Percentiles rank a stretch among this genome's conserved stretches.
These are phyloP conservation scores for Paradisaea rubra DNA, from an alignment of 2,113 vertebrate species.

Conservation along the genomic window DNA sequence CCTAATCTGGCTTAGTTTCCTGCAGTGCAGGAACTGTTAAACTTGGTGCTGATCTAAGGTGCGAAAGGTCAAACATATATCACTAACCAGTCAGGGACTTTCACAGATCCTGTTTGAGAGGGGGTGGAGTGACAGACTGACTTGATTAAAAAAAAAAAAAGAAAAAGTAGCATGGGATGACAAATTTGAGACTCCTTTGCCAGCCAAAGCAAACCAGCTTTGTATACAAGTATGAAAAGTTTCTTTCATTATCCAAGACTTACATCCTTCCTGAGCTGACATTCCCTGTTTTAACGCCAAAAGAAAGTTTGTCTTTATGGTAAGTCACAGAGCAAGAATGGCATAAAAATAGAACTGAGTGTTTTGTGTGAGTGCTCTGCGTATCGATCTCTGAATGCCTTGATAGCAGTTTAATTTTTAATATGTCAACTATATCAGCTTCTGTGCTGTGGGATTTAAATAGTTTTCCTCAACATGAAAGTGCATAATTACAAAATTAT, in stretches of 20 bases:
- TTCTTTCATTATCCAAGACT: not conserved
- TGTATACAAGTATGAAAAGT: not conserved
- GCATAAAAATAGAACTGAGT: not conserved
- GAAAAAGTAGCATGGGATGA: not conserved
- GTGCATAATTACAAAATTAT: not conserved
- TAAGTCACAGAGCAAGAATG: not conserved
- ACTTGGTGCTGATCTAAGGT: not conserved
- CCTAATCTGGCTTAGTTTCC: not conserved
- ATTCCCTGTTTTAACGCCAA: not conserved
- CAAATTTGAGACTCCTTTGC: not conserved
- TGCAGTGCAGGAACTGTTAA: not conserved
- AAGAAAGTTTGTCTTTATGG: not conserved
- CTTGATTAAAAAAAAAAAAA: not conserved
- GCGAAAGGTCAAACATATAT: not conserved
- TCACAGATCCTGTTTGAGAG: not conserved
- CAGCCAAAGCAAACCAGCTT: not conserved
- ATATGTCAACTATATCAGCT: not conserved
- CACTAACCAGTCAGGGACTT: not conserved
- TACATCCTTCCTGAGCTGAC: not conserved
- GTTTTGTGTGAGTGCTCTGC: not conserved
- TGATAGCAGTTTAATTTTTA: conserved; percentile 30
- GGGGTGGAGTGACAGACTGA: not conserved
- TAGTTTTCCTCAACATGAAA: not conserved
- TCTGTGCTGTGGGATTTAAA: not conserved
- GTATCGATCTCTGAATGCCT: not conserved